Evolutionary conservation across 2,113 vertebrate species (phyloP).

Genomic region (Pseudorectes ferrugineus): DNA sequence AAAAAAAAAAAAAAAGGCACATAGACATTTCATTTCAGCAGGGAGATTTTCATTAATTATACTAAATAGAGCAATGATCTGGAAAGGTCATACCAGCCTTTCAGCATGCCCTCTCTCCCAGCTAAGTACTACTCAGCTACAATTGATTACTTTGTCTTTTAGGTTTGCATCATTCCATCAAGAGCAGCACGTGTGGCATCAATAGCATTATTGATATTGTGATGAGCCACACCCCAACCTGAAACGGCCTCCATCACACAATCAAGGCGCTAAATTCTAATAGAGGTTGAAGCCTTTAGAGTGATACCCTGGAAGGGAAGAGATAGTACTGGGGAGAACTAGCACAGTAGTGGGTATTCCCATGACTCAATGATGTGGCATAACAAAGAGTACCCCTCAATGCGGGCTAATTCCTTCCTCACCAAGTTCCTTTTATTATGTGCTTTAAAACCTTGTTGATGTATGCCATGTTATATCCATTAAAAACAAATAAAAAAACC

Average conservation of each 20-base stretch:
- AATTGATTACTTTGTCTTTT: not conserved
- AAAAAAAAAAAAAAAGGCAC: not conserved
- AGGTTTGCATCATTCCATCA: not conserved
- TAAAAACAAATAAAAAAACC: not conserved
- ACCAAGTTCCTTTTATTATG: not conserved
- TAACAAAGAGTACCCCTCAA: not conserved
- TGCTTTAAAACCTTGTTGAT: not conserved
- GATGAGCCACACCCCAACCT: not conserved
- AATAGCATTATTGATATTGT: not conserved
- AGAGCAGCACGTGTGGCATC: not conserved
- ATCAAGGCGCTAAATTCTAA: not conserved
- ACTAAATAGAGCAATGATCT: not conserved
- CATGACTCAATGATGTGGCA: not conserved
- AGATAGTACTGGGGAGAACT: not conserved
- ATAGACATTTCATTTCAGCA: not conserved
- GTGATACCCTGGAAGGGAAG: not conserved
- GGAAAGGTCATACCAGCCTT: constrained; percentile 2
- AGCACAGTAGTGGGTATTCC: not conserved
- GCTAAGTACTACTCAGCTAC: not conserved
- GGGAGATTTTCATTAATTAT: constrained; percentile 15
- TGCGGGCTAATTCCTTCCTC: not conserved
- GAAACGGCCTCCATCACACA: not conserved
- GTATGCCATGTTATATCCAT: not conserved
- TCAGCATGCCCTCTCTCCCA: not conserved
- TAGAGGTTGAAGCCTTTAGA: not conserved